Evolutionary conservation across 2,113 vertebrate species (phyloP).

Genomic region (Polypterus bichir): DNA sequence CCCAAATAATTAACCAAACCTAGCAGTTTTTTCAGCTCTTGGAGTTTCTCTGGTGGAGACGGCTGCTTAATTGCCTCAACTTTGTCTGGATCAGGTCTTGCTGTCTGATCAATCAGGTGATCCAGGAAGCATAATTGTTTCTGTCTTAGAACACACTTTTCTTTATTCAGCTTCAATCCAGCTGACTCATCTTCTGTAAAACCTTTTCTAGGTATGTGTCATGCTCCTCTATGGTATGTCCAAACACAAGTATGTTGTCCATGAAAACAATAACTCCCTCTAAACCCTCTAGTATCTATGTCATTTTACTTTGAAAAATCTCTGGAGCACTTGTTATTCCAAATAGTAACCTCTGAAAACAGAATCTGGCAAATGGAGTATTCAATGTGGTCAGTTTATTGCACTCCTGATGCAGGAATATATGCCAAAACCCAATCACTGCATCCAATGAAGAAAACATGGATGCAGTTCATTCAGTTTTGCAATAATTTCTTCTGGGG

Average conservation of each 20-base stretch:
- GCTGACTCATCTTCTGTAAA: not conserved
- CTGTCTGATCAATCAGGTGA: not conserved
- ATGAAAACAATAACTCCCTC: not conserved
- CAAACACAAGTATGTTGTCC: not conserved
- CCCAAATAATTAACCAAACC: not conserved
- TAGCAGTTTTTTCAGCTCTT: not conserved
- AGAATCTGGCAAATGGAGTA: not conserved
- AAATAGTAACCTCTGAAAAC: slow-evolving; percentile 1
- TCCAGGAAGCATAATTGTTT: not conserved
- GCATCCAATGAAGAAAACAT: slow-evolving; percentile 1
- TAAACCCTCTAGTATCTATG: not conserved
- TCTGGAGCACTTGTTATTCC: not conserved
- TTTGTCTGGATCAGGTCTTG: not conserved
- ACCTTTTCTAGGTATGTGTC: not conserved
- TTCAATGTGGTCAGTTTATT: not conserved
- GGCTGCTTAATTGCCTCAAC: not conserved
- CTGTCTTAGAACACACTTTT: not conserved
- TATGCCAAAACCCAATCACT: not conserved
- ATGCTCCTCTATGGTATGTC: not conserved
- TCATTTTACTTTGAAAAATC: not conserved
- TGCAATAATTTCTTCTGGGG: no score
- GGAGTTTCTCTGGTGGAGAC: not conserved
- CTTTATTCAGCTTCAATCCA: not conserved
- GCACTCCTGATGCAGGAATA: not conserved
- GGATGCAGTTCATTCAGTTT: no score